Base-by-base conservation (phyloP, 2,888 invertebrate genomes). In the Heteromurus nitidus region DNA sequence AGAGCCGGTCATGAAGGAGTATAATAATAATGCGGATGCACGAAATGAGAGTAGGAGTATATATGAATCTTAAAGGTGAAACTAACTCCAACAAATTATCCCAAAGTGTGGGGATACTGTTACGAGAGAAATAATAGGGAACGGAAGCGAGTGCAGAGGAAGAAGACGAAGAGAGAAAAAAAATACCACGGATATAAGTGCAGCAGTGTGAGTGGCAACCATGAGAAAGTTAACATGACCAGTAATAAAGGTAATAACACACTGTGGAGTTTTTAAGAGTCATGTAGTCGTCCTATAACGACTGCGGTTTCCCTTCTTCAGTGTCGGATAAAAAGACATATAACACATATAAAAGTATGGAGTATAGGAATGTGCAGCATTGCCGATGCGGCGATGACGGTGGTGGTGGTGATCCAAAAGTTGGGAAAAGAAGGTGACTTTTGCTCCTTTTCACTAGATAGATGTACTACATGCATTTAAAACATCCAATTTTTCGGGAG, bases 211-310 rank as follows among this genome's bases (percentile, higher is more conserved):
- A 67, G 64, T 67, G 65, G 65, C 24, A 42, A 44, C 30, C 69
- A 77, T 58, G 76, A 62, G 69, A 77, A 77, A 77, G 76, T 77
- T 77, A 69, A 60, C 62, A 69, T 77, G 76, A 69, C 50, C 69
- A 50, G 76, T 77, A 77, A 69, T 77, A 77, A 77, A 77, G 69
- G 76, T 77, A 77, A 77, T 77, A 77, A 77, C 69, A 77, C 76
- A 62, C 69, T 77, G 76, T 69, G 76, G 76, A 77, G n/a, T 77
- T 77, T 77, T 77, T 77, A 69, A 77, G 76, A 69, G 68, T 69
- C 69, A 68, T 22, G 62, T 77, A 62, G 76, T 77, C 60, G 62
- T 69, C 68, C 69, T 69, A 77, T 77, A 77, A 68, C 62, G 69
- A 26, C 60, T 60, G 68, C 68, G 68, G 58, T 68, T 68, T 28